Conservation (phyloP, 2,888 invertebrate species). For the Charanyca ferruginea region DNA sequence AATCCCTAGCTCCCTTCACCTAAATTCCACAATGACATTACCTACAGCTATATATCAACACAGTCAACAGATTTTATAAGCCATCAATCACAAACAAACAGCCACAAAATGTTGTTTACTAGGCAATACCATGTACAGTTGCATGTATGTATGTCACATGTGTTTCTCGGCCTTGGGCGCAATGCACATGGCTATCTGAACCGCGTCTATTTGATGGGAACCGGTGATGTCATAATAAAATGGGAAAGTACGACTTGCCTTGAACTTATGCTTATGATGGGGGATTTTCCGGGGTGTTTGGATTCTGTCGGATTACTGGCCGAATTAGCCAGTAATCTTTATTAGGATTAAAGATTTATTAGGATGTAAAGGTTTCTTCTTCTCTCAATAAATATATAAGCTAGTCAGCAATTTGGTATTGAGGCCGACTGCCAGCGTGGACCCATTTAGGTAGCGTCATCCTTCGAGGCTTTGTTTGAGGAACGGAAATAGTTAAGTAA, state of each 20-base stretch:
- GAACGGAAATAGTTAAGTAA: too few species aligned
- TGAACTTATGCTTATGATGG: slow-evolving; percentile 9
- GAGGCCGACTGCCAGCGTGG: neutral
- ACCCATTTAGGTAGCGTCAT: neutral
- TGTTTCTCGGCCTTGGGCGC: slow-evolving; percentile 48
- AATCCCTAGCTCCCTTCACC: neutral
- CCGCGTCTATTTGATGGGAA: slow-evolving; percentile 21
- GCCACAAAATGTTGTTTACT: slow-evolving; percentile 49
- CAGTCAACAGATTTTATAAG: slow-evolving; percentile 5
- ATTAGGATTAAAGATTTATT: too few species aligned
- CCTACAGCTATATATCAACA: neutral
- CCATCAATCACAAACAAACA: slow-evolving; percentile 39
- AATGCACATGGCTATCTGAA: slow-evolving; percentile 46
- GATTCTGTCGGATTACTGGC: too few species aligned
- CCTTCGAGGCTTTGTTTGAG: neutral
- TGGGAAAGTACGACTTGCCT: slow-evolving; percentile 33
- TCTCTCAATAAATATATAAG: neutral
- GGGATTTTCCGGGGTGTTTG: neutral
- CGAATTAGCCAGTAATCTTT: too few species aligned
- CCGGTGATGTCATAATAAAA: slow-evolving; percentile 32
- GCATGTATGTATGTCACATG: slow-evolving; percentile 54
- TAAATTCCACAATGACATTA: neutral
- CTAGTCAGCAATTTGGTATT: neutral
- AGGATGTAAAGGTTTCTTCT: neutral
- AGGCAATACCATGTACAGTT: slow-evolving; percentile 49